Evolutionary conservation across 1,140 invertebrate genomes (phyloP), one percentile per base, ranked within the genome.

Genomic region (Oryctes rhinoceros): DNA sequence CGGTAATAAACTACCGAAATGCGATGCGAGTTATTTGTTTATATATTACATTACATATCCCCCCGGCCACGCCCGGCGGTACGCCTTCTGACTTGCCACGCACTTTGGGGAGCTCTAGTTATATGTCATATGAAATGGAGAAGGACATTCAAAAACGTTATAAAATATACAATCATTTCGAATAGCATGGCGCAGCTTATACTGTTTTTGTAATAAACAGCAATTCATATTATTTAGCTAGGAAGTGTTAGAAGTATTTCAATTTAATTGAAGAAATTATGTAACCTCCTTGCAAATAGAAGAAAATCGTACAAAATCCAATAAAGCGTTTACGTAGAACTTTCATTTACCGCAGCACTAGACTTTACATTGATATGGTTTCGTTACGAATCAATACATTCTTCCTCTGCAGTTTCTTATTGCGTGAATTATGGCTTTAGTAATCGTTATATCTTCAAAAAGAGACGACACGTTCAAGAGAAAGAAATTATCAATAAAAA

Each of bases 361-460:
- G 62, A 67, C 24, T 18, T 20, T 67, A 30, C 24, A 20, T 67
- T 67, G 24, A 67, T 44, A 76, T 76, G 75, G 75, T 35, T 76
- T 76, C 75, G 44, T 20, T 44, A 7, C 18, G 7, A 48, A 76
- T 76, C 75, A 35, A 76, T 76, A 76, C 3, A 37, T 71, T 7
- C 18, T n/a, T 49, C 48, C 9, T 76, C 37, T 20, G 10, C 18
- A 13, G n/a, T 30, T 76, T 10, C 11, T 49, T n/a, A 76, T 44
- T 76, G 48, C 7, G 75, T 11, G n/a, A 47, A 48, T 47, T 76
- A 76, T 76, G 75, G 75, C 75, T 44, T 76, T 76, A 76, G 75
- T 76, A 15, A 4, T 76, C 10, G 75, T 71, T 76, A 37, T 35
- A 48, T 76, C 75, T 47, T 35, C 47, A 44, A 76, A 76, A 76